Evolutionary conservation across 2,113 vertebrate species (phyloP).

Genomic region (Cochlearius cochlearius): DNA sequence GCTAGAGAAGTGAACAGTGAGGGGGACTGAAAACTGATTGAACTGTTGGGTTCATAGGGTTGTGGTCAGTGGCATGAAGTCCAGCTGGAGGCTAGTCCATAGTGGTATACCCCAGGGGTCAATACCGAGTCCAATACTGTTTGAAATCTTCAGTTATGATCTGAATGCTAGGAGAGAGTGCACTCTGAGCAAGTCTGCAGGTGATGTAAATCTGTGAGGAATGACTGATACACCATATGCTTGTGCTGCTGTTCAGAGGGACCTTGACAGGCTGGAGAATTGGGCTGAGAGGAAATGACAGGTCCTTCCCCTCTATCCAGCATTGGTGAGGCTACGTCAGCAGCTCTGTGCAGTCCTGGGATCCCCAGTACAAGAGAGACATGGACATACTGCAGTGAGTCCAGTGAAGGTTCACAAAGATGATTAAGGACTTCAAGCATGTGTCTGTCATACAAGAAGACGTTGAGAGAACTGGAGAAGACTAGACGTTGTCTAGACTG

Average conservation of each 20-base stretch:
- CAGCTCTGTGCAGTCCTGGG: neutral
- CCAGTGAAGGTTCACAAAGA: neutral
- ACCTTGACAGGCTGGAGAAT: neutral
- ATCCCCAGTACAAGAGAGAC: neutral
- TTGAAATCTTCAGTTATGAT: neutral
- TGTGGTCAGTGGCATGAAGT: neutral
- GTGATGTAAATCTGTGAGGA: neutral
- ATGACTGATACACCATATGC: neutral
- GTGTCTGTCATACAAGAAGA: neutral
- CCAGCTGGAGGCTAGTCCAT: neutral
- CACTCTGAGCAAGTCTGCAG: neutral
- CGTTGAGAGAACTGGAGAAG: neutral
- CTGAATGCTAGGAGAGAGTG: neutral
- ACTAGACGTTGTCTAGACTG: neutral
- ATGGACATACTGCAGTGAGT: neutral
- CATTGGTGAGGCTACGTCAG: accelerated
- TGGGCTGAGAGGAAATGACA: neutral
- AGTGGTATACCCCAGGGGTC: neutral
- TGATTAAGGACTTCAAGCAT: neutral
- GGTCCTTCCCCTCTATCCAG: neutral
- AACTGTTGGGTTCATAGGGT: neutral
- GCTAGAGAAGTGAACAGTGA: neutral
- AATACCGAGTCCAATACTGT: neutral
- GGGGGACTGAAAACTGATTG: neutral
- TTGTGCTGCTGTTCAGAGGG: neutral